These are phyloP conservation scores for Abramis brama DNA, from an alignment of 2,113 vertebrate species.

Conservation along the genomic window DNA sequence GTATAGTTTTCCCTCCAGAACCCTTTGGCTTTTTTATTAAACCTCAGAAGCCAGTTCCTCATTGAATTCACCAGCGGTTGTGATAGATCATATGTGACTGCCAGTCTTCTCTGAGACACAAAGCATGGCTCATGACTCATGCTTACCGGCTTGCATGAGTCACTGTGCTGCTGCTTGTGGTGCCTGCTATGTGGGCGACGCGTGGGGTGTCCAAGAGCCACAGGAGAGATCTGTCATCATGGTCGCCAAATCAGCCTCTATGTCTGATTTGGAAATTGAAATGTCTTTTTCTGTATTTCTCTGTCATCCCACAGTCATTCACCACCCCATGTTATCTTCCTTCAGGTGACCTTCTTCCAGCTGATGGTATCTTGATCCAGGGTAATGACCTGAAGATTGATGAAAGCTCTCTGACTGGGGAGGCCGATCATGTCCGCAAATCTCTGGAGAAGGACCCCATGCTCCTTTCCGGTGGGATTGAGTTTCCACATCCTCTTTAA, in stretches of 20 bases:
- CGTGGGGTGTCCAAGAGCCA: slow-evolving; percentile 44
- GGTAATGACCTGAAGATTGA: slow-evolving; percentile 98
- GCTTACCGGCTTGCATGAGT: slow-evolving; percentile 54
- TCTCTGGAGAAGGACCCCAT: slow-evolving; percentile 92
- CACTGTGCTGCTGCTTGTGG: slow-evolving; percentile 39
- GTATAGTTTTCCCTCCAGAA: slow-evolving; percentile 1
- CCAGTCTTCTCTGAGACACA: slow-evolving; percentile 39
- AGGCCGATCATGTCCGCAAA: slow-evolving; percentile 95
- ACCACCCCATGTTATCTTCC: slow-evolving; percentile 12
- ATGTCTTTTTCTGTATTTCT: slow-evolving; percentile 31
- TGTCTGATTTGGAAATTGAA: no score
- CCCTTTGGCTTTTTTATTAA: slow-evolving; percentile 18
- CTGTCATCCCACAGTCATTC: background rate
- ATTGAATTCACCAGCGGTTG: background rate
- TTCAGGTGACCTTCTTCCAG: slow-evolving; percentile 92
- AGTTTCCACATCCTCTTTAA: background rate
- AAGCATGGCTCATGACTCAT: slow-evolving; percentile 53
- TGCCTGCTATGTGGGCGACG: slow-evolving; percentile 42
- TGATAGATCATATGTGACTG: slow-evolving; percentile 39
- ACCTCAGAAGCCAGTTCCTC: slow-evolving; percentile 5
- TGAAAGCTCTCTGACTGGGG: slow-evolving; percentile 94
- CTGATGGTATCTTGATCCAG: slow-evolving; percentile 94
- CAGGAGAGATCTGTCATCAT: slow-evolving; percentile 49
- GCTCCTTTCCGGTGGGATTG: slow-evolving; percentile 88
- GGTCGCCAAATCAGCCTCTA: slow-evolving; percentile 41